Evolutionary conservation across 2,888 invertebrate species (phyloP).

Genomic region (Encarsia formosa): DNA sequence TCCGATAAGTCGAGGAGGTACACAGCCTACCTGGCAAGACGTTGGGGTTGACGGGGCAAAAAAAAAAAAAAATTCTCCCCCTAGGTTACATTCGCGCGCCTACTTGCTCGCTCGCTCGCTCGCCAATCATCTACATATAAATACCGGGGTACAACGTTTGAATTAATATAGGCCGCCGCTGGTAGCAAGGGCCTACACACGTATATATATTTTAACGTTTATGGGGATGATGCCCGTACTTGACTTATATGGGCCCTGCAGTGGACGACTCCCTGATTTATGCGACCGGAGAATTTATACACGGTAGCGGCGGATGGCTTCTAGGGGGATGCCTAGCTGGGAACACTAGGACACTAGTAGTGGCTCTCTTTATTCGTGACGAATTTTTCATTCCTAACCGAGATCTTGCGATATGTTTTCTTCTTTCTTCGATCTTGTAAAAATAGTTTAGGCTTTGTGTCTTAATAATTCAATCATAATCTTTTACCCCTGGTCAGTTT

Average conservation of each 20-base stretch:
- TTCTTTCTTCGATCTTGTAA: no score
- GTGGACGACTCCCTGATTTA: slow-evolving; percentile 13
- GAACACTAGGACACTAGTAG: not conserved
- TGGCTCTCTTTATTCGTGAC: slow-evolving; percentile 9
- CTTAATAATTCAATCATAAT: no score
- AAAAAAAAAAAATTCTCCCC: not conserved
- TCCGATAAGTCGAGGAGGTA: slow-evolving; percentile 6
- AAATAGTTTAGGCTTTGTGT: no score
- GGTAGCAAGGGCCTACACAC: no score
- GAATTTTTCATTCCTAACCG: slow-evolving; percentile 18
- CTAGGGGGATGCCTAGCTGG: not conserved
- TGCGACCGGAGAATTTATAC: slow-evolving; percentile 9
- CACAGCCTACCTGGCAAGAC: not conserved
- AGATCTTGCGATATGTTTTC: no score
- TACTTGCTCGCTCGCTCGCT: not conserved
- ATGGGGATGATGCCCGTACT: slow-evolving; percentile 18
- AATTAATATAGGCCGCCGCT: slow-evolving; percentile 20
- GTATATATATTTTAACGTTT: slow-evolving; percentile 20
- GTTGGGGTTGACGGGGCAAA: not conserved
- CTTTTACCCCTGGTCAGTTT: no score
- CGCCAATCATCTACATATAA: slow-evolving; percentile 27
- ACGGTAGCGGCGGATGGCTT: not conserved
- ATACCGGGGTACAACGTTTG: slow-evolving; percentile 21
- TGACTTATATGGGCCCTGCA: slow-evolving; percentile 15
- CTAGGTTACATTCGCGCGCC: slow-evolving; percentile 2